Percentiles rank a stretch among this genome's conserved stretches.
Conservation (phyloP, 1,140 invertebrate species). For the Venturia canescens region DNA sequence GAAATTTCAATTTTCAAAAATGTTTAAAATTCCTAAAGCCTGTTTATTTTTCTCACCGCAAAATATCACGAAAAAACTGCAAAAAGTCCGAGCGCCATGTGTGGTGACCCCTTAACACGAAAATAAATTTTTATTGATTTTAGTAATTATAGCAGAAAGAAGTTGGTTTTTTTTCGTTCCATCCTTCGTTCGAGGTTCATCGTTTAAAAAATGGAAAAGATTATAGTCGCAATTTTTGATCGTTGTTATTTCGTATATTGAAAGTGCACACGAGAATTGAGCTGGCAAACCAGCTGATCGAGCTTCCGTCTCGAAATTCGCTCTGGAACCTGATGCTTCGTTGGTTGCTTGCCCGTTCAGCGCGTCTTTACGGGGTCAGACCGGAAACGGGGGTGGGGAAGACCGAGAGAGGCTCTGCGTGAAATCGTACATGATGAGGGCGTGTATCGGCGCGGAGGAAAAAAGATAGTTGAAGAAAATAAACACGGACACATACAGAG, state of each 20-base stretch:
- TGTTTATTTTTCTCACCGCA: no score
- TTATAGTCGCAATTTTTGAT: no score
- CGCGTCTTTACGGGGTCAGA: background rate
- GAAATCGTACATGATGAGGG: constrained; percentile 30
- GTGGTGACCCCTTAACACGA: no score
- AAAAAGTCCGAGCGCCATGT: no score
- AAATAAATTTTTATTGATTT: no score
- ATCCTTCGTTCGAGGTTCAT: no score
- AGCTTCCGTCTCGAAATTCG: constrained; percentile 28
- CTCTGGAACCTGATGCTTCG: constrained; percentile 17
- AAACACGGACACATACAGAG: background rate
- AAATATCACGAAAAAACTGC: no score
- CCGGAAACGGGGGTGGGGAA: constrained; percentile 30
- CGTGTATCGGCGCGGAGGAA: background rate
- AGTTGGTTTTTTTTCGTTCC: no score
- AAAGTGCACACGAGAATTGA: constrained; percentile 6
- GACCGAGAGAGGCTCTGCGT: background rate
- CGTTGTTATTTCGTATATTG: background rate
- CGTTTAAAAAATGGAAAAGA: no score
- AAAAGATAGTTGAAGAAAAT: constrained; percentile 13
- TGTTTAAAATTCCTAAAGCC: no score
- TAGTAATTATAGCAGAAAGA: no score
- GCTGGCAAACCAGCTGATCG: constrained; percentile 7
- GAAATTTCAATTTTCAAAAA: no score
- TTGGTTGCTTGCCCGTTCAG: background rate